These are phyloP conservation scores for Bostrychus sinensis DNA, from an alignment of 2,113 vertebrate species.

Conservation along the genomic window DNA sequence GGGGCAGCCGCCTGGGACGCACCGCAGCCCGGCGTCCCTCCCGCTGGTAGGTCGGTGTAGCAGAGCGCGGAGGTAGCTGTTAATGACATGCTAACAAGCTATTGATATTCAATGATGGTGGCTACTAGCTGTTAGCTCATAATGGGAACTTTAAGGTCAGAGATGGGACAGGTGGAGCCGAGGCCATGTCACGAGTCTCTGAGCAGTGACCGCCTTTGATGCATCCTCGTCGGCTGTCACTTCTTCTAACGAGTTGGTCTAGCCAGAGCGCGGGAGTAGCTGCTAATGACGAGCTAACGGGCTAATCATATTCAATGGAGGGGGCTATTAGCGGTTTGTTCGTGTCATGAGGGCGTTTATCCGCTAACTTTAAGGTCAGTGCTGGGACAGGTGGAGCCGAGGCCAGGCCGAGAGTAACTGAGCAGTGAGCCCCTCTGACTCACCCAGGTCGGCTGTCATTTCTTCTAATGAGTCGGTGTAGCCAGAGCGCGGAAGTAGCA, in stretches of 20 bases:
- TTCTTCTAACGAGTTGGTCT: background rate
- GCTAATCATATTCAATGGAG: background rate
- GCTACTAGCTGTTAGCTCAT: background rate
- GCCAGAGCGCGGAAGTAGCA: background rate
- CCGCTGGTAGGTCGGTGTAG: constrained; percentile 71
- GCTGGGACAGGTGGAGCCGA: background rate
- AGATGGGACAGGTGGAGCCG: background rate
- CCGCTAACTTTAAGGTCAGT: background rate
- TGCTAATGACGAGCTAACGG: background rate
- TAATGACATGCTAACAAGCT: background rate
- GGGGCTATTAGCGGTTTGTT: background rate
- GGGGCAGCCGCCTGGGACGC: constrained; percentile 68
- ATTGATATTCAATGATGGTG: background rate
- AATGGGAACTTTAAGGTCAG: background rate
- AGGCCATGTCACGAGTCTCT: background rate
- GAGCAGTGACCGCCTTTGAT: background rate
- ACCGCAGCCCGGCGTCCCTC: constrained; percentile 67
- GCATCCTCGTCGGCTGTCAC: background rate
- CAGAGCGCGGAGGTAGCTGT: background rate
- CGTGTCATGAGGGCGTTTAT: background rate
- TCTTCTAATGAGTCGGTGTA: background rate
- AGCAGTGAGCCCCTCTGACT: background rate
- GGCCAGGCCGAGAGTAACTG: background rate
- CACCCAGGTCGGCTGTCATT: background rate
- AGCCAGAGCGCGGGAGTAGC: constrained; percentile 1